Percentiles rank a stretch among this genome's conserved stretches.
Evolutionary conservation across 2,113 vertebrate species (phyloP).

Genomic region (Polypterus senegalus): DNA sequence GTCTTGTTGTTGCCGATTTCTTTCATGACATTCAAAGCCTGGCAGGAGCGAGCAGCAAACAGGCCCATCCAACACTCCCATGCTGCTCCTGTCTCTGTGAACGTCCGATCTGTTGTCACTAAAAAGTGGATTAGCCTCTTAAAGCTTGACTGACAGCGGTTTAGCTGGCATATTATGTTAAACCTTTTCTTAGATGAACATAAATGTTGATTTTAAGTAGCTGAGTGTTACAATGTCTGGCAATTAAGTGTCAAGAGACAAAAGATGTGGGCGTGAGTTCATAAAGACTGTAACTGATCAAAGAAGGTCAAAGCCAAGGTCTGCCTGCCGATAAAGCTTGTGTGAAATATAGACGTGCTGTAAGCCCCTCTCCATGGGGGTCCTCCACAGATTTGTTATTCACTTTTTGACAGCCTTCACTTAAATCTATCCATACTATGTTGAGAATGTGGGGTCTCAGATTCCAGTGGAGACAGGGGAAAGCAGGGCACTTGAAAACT

Average conservation of each 20-base stretch:
- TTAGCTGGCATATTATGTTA: neutral
- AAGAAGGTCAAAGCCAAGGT: slow-evolving; percentile 44
- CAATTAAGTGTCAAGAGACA: neutral
- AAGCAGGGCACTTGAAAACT: slow-evolving; percentile 4
- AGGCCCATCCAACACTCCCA: too few relatives aligned
- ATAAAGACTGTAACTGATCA: slow-evolving; percentile 11
- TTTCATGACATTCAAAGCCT: too few relatives aligned
- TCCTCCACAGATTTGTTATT: slow-evolving; percentile 19
- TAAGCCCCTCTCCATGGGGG: slow-evolving; percentile 6
- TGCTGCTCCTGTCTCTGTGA: too few relatives aligned
- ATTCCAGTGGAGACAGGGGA: slow-evolving; percentile 10
- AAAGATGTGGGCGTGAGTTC: neutral
- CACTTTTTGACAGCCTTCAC: slow-evolving; percentile 23
- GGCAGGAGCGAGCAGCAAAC: too few relatives aligned
- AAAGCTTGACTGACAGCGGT: neutral
- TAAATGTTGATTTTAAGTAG: neutral
- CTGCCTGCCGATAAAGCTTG: slow-evolving; percentile 33
- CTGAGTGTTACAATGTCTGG: too few relatives aligned
- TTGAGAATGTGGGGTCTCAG: slow-evolving; percentile 20
- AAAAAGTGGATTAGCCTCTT: neutral
- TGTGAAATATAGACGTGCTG: slow-evolving; percentile 9
- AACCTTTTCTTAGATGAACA: neutral
- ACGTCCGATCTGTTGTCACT: too few relatives aligned
- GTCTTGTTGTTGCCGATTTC: too few relatives aligned
- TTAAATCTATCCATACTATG: slow-evolving; percentile 19